A percentile compares a stretch with the other conserved stretches of the same genome.
phyloP scores from a whole-genome alignment of 2,113 vertebrate genomes.

The Electrona antarctica region DNA sequence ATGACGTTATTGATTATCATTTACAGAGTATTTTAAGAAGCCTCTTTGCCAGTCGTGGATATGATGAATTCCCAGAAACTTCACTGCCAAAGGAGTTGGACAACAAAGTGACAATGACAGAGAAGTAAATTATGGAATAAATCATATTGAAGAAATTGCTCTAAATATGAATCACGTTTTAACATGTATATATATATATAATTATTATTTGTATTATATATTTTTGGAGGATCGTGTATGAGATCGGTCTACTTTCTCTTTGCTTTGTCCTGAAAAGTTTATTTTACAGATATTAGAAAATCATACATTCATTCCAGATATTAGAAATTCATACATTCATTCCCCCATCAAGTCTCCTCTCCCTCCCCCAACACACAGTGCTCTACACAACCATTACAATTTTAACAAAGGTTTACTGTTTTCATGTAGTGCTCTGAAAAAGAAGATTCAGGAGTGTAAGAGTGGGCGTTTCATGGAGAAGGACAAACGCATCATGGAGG shows the following conservation, averaged over 20 bases:
- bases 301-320: background rate
- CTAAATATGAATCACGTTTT: too few relatives aligned
- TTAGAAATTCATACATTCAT: too few relatives aligned
- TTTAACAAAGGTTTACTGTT: too few relatives aligned
- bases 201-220: too few relatives aligned
- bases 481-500: conserved; percentile 66
- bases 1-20: background rate
- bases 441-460: conserved; percentile 52
- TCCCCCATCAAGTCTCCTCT: too few relatives aligned
- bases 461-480: conserved; percentile 37
- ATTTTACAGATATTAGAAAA: background rate
- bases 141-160: background rate
- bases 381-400: too few relatives aligned
- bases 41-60: conserved; percentile 19
- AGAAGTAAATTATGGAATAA: conserved; percentile 41
- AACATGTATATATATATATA: too few relatives aligned
- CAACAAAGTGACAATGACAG: conserved; percentile 51
- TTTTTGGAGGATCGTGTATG: too few relatives aligned
- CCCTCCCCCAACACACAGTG: too few relatives aligned
- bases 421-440: conserved; percentile 60
- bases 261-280: too few relatives aligned
- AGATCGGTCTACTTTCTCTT: too few relatives aligned
- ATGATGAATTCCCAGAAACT: conserved; percentile 53
- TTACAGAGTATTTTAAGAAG: conserved; percentile 26
- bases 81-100: conserved; percentile 53